Percentiles rank a stretch among this genome's conserved stretches.
Evolutionary conservation across 2,797 vertebrate genomes (phyloP).

Genomic region (Ctenosaura bakeri): DNA sequence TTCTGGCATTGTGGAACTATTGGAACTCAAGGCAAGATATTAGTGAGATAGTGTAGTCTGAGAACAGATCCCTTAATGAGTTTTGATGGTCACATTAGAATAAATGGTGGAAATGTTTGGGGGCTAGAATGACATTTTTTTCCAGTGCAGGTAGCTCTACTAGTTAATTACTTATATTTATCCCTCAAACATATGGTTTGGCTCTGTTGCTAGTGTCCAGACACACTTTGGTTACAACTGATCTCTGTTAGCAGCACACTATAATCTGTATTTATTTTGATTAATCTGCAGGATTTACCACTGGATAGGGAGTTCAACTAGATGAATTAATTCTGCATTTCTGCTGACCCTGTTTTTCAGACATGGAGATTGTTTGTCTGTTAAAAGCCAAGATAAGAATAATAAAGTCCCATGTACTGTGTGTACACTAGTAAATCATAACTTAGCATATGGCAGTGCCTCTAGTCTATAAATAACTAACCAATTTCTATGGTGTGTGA

Average conservation of each 20-base stretch:
- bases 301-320: background rate
- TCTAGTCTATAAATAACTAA: background rate
- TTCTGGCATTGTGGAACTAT: too few relatives aligned
- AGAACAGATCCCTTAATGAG: background rate
- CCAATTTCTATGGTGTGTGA: background rate
- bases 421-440: background rate
- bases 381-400: background rate
- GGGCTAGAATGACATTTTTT: background rate
- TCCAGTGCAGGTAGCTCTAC: background rate
- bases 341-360: background rate
- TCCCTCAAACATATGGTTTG: background rate
- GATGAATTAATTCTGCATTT: background rate
- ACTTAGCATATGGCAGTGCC: background rate
- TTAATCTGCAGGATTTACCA: constrained; percentile 18
- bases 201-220: too few relatives aligned
- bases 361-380: background rate
- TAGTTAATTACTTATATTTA: background rate
- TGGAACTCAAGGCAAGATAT: background rate
- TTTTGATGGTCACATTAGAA: constrained; percentile 2
- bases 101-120: background rate
- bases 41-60: background rate
- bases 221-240: background rate
- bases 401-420: background rate
- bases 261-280: constrained; percentile 5
- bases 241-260: background rate